Evolutionary conservation across 2,888 invertebrate species (phyloP), one percentile per base, ranked within the genome.

Genomic region (Lasioglossum leucozonium): DNA sequence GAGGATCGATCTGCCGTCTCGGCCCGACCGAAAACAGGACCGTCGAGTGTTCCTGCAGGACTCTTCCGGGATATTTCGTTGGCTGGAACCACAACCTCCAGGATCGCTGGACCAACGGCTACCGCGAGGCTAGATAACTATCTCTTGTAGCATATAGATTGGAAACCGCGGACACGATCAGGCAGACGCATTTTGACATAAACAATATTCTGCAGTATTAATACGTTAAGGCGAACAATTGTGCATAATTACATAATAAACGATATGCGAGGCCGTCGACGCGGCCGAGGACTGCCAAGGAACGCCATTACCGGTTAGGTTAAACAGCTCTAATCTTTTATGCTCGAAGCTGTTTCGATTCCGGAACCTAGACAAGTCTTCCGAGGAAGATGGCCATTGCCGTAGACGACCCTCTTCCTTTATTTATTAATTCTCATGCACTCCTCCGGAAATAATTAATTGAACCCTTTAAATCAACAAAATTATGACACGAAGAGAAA

Each of bases 161-260:
- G 85, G 85, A 67, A 83, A 62, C n/a, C 72, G 67, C 47, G 58
- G 67, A 78, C 78, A 55, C 40, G 69, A 44, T 62, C 62, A 51
- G 77, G 82, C 77, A 76, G 86, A 75, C 76, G 86, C 89, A 88
- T 92, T 90, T 90, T 91, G 90, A 90, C 90, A 91, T 91, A 93
- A 92, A 92, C 90, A 92, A 93, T 93, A 92, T 94, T 92, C 92
- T 92, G 91, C 94, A 94, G 94, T 94, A 94, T 94, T 94, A 94
- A 93, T 94, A 94, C 91, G 90, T 91, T 93, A 94, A 94, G 93
- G 81, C 72, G 82, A 87, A 83, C 73, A 86, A 89, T 90, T 90
- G 90, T 90, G 90, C 90, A 90, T 90, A 90, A 76, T 82, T 90
- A 84, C 86, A 82, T 87, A 86, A 82, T 86, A 90, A 81, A 80